These are phyloP conservation scores for Acromyrmex heyeri DNA, from an alignment of 1,140 invertebrate genomes.

Conservation along the genomic window DNA sequence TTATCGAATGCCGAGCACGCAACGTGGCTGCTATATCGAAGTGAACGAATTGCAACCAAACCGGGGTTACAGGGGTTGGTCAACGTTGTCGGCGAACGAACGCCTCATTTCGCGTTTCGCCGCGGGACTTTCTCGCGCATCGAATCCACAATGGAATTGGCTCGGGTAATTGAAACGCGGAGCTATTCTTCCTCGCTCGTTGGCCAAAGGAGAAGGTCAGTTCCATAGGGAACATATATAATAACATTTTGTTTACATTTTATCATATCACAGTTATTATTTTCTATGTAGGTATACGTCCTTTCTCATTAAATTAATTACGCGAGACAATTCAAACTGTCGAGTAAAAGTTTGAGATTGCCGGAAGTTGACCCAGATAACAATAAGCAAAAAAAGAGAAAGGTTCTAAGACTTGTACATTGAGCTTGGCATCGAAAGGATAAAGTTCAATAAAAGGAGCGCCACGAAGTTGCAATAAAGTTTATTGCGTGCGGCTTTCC, in stretches of 20 bases:
- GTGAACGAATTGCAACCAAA: conserved; percentile 51
- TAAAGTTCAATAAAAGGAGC: not conserved
- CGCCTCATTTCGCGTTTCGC: conserved; percentile 49
- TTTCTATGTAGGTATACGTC: not conserved
- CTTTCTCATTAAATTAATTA: conserved; percentile 3
- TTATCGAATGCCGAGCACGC: conserved; percentile 61
- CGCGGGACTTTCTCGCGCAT: conserved; percentile 56
- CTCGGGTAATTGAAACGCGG: conserved; percentile 54
- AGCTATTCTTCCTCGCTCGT: not conserved
- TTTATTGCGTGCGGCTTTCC: not conserved
- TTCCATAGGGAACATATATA: not conserved
- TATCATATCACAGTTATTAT: conserved; percentile 28
- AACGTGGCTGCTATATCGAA: conserved; percentile 48
- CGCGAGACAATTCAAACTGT: not conserved
- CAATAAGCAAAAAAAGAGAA: no score
- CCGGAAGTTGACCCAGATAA: not conserved
- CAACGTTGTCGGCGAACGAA: conserved; percentile 50
- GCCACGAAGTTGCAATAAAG: conserved; percentile 3
- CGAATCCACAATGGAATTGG: conserved; percentile 64
- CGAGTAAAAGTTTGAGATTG: not conserved
- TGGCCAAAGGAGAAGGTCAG: not conserved
- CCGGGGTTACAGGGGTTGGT: conserved; percentile 34
- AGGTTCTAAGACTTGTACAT: not conserved
- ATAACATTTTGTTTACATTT: conserved; percentile 29
- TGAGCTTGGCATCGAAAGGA: not conserved